Conservation (phyloP, 2,113 vertebrate species). For the Butorides virescens region DNA sequence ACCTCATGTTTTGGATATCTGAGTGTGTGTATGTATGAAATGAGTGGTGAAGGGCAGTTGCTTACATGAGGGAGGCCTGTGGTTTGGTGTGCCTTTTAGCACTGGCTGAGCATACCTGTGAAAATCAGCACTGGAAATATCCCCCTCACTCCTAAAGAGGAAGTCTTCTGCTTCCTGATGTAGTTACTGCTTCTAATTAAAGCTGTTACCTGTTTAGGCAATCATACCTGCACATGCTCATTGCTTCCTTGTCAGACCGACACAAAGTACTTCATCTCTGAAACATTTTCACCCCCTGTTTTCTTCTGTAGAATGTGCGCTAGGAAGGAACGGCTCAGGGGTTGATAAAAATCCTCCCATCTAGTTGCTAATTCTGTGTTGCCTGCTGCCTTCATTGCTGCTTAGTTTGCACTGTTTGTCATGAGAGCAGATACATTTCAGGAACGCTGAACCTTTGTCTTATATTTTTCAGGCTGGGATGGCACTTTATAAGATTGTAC, state of each 20-base stretch:
- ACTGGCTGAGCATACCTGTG: neutral
- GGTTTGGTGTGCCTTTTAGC: neutral
- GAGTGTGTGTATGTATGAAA: neutral
- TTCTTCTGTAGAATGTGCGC: neutral
- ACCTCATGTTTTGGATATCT: neutral
- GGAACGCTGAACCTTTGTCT: neutral
- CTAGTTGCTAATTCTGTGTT: neutral
- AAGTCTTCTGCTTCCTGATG: neutral
- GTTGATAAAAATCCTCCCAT: neutral
- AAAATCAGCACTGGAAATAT: neutral
- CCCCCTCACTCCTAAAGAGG: neutral
- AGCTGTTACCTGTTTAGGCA: neutral
- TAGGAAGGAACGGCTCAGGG: neutral
- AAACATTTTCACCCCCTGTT: neutral
- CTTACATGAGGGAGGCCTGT: neutral
- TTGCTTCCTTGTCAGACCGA: neutral
- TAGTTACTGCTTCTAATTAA: neutral
- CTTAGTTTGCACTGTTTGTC: neutral
- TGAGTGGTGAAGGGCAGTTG: neutral
- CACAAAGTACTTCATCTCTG: neutral
- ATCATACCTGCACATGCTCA: accelerated
- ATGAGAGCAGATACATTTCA: neutral
- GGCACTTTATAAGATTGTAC: conserved; percentile 98
- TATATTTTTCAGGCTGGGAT: conserved; percentile 90
- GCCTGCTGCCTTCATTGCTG: neutral